phyloP scores from a whole-genome alignment of 2,797 vertebrate species.

The Crocidura indochinensis region DNA sequence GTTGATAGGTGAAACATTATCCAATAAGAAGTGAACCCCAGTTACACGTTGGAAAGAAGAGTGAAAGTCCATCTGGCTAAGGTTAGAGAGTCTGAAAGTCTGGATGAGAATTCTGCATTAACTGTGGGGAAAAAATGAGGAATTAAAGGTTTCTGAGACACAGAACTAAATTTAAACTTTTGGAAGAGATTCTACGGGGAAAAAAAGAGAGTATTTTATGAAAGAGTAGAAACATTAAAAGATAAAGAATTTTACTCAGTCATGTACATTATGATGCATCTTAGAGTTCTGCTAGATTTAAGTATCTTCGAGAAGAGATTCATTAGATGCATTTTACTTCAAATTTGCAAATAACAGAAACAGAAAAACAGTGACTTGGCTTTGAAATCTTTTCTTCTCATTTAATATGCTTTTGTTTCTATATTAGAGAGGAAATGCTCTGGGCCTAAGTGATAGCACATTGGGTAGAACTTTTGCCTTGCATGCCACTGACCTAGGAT shows the following conservation, averaged over 20 bases:
- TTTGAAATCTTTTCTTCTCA: neutral
- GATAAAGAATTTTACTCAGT: neutral
- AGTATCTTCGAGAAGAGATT: slow-evolving; percentile 6
- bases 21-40: neutral
- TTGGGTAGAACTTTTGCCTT: too few relatives aligned
- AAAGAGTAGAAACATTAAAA: neutral
- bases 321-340: neutral
- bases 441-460: too few relatives aligned
- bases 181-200: slow-evolving; percentile 27
- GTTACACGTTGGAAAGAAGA: neutral
- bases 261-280: neutral
- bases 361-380: neutral
- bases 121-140: slow-evolving; percentile 40
- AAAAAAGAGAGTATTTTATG: neutral
- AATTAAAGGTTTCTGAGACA: slow-evolving; percentile 15
- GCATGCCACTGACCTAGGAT: too few relatives aligned
- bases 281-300: neutral
- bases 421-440: neutral
- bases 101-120: neutral
- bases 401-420: slow-evolving; percentile 26
- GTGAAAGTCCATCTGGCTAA: neutral
- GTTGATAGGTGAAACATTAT: neutral
- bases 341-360: slow-evolving; percentile 46
- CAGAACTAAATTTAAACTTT: slow-evolving; percentile 22
- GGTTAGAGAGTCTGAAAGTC: slow-evolving; percentile 5